phyloP scores from a whole-genome alignment of 2,888 invertebrate genomes.

The Epinotia nisella region DNA sequence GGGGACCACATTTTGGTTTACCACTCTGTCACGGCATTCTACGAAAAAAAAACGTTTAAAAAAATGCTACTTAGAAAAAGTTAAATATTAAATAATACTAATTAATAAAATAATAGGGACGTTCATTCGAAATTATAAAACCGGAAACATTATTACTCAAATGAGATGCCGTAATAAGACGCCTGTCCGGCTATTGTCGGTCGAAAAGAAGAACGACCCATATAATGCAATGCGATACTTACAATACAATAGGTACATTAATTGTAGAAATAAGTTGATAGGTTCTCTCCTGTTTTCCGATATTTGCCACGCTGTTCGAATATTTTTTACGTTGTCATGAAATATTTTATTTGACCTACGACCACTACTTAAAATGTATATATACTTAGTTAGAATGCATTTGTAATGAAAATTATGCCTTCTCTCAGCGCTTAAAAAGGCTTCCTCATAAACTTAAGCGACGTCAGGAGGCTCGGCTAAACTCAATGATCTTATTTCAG shows the following conservation, averaged over 20 bases:
- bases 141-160: no score
- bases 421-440: neutral
- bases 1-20: no score
- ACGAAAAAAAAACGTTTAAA: no score
- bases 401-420: neutral
- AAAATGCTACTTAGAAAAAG: no score
- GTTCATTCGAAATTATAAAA: no score
- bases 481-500: neutral
- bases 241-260: neutral
- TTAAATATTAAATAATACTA: no score
- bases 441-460: neutral
- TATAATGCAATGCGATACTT: constrained; percentile 1
- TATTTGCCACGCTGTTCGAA: neutral
- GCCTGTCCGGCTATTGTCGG: no score
- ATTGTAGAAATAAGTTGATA: neutral
- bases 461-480: neutral
- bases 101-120: no score
- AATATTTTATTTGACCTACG: neutral
- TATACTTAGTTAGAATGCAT: neutral
- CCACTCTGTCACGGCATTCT: no score
- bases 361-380: neutral
- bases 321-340: neutral
- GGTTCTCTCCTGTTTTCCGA: neutral
- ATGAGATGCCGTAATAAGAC: no score
- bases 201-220: no score